Base-by-base conservation (phyloP, 2,113 vertebrate genomes). In the Phrynosoma blainvillii region DNA sequence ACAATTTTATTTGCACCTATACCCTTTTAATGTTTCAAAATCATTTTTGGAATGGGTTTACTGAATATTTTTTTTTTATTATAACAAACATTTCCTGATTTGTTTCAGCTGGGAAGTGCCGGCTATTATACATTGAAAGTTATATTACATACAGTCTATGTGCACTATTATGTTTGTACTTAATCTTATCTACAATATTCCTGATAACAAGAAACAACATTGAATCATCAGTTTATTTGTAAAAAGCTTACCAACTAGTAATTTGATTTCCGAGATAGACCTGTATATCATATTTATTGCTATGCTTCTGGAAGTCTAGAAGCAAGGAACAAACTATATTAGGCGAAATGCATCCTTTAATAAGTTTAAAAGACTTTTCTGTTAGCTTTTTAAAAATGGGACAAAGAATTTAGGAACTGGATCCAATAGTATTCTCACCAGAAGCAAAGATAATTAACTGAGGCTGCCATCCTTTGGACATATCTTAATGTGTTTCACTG, bases 1-100 rank as follows among this genome's bases (percentile, higher is more conserved):
- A 85, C 92, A 93, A 56, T 92, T 95, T 94, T 85, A 86, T 89
- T 91, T 95, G 91, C 94, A 91, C 86, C 36, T 92, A 88, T 54
- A 87, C 82, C 85, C 20, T 85, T 92, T 93, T 86, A 89, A 92
- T 88, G 36, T 74, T 90, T 79, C 84, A 71, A 88, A 91, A 87
- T 21, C 70, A 82, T 74, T 47, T 89, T 88, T 78, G 85, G 9
- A 66, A 88, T 92, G 88, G 84, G 62, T 78, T 36, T 88, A 91
- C 82, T 74, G 85, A 90, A 83, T 76, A 83, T 76, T 88, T 81
- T 89, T 93, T 40, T 1, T 77, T 0, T 82, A 52, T 82, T 40
- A 84, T 92, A 47, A 88, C 52, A 93, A 96, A 91, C 90, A 32
- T 87, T 85, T 30, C 66, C 75, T 89, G 78, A 14, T n/a, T 94